phyloP scores from a whole-genome alignment of 2,113 vertebrate species.

The Charadrius vociferus region DNA sequence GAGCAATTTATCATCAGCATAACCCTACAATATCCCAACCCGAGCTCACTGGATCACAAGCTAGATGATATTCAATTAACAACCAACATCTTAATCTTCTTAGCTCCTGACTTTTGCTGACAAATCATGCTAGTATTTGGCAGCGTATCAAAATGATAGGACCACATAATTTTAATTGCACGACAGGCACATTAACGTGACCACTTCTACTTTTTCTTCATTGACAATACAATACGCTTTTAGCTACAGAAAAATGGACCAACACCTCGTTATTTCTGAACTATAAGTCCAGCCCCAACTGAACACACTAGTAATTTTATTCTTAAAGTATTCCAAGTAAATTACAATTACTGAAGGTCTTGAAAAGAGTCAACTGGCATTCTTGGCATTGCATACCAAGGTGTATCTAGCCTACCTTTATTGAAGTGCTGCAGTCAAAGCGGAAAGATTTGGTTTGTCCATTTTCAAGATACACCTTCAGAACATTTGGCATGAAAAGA shows the following conservation, averaged over 20 bases:
- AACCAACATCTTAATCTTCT: constrained; percentile 63
- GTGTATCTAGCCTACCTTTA: constrained; percentile 84
- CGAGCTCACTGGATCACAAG: constrained; percentile 22
- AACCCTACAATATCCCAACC: background rate
- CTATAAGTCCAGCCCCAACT: background rate
- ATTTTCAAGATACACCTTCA: constrained; percentile 99
- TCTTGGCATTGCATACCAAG: background rate
- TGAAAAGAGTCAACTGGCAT: background rate
- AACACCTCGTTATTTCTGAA: constrained; percentile 11
- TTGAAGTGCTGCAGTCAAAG: constrained; percentile 96
- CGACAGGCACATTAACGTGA: constrained; percentile 31
- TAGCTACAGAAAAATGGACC: background rate
- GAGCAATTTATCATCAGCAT: background rate
- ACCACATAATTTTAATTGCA: constrained; percentile 51
- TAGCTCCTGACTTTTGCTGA: constrained; percentile 54
- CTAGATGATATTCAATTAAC: constrained; percentile 61
- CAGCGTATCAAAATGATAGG: constrained; percentile 31
- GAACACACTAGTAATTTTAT: background rate
- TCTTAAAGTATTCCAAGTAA: background rate
- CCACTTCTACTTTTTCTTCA: background rate
- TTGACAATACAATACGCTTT: background rate
- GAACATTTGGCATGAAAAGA: constrained; percentile 99
- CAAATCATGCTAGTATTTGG: constrained; percentile 55
- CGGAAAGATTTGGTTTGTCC: constrained; percentile 99
- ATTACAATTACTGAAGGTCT: background rate